phyloP scores from a whole-genome alignment of 64 coral and sea anemone species.

The Trachythela sp. region DNA sequence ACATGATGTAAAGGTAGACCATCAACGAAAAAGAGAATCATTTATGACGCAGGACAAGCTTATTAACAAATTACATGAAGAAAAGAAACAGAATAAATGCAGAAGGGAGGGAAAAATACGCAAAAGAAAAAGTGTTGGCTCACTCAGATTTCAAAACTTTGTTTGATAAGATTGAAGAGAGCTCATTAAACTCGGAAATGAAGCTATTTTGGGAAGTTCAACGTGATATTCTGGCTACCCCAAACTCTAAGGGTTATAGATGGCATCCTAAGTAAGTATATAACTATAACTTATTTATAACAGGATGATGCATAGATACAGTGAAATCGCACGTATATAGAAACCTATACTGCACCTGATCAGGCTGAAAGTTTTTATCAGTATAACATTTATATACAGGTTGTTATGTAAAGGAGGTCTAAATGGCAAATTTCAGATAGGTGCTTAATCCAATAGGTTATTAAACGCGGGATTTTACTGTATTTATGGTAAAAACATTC shows the following conservation, averaged over 20 bases:
- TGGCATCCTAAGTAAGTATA: slow-evolving; percentile 53
- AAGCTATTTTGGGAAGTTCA: slow-evolving; percentile 46
- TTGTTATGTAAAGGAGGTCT: too few species aligned
- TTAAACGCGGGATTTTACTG: too few species aligned
- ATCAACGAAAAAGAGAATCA: not conserved
- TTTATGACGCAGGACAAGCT: slow-evolving; percentile 24
- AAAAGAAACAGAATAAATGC: not conserved
- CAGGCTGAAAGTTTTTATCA: too few species aligned
- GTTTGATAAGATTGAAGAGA: not conserved
- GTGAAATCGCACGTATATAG: not conserved
- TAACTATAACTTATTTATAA: not conserved
- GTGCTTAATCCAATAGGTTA: too few species aligned
- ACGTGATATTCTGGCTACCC: not conserved
- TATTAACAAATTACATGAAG: slow-evolving; percentile 1
- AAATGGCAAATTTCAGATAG: too few species aligned
- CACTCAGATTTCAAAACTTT: not conserved
- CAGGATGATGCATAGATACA: not conserved
- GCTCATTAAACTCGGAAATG: slow-evolving; percentile 13
- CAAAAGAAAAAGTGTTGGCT: slow-evolving; percentile 1
- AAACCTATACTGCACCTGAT: too few species aligned
- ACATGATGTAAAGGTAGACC: not conserved
- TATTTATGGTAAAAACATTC: too few species aligned
- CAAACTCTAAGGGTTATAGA: slow-evolving; percentile 16
- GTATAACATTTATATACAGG: too few species aligned
- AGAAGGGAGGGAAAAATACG: slow-evolving; percentile 10